Evolutionary conservation across 2,797 vertebrate species (phyloP), one percentile per base, ranked within the genome.

Genomic region (Crenuchus spilurus): DNA sequence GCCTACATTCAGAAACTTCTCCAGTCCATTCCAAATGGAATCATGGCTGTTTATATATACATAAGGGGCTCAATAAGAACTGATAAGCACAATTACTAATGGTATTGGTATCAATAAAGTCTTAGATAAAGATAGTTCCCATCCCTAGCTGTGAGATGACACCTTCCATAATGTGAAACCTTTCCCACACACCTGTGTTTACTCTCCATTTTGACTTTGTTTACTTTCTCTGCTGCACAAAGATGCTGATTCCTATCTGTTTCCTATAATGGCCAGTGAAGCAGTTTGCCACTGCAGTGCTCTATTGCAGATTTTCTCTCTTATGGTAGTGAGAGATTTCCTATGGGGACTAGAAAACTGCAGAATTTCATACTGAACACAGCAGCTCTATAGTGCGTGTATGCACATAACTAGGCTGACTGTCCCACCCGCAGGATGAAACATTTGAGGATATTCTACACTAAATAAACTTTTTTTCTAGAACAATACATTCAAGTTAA

Each of bases 211-310:
- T 4, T 64, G 26, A 30, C 41, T 60, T 22, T 28, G 14, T 63
- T 63, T 30, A 30, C 22, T 16, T 42, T 31, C 22, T 30, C 41
- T 28, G 22, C 22, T 46, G 41, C 61, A 64, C 61, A 64, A 44
- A 64, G 41, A 46, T 30, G 39, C 39, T 64, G 61, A 64, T 44
- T 30, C 39, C 16, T 46, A 64, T 64, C 41, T 31, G 39, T 9
- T 28, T 64, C 9, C 26, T 20, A 46, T 18, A 46, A 2, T 63
- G 24, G 22, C 2, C 14, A 26, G 37, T 44, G 22, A 28, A 63
- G 24, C 14, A 33, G 26, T 4, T 37, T 42, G 10, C 30, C 18
- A 33, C 55, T 37, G 41, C 20, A 49, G 30, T 18, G 9, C 18
- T 49, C 30, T 35, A 51, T 33, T 33, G 63, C 63, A 49, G 63